Evolutionary conservation across 23 tunicate genomes (phyloP).

Genomic region (Trididemnum clinides): DNA sequence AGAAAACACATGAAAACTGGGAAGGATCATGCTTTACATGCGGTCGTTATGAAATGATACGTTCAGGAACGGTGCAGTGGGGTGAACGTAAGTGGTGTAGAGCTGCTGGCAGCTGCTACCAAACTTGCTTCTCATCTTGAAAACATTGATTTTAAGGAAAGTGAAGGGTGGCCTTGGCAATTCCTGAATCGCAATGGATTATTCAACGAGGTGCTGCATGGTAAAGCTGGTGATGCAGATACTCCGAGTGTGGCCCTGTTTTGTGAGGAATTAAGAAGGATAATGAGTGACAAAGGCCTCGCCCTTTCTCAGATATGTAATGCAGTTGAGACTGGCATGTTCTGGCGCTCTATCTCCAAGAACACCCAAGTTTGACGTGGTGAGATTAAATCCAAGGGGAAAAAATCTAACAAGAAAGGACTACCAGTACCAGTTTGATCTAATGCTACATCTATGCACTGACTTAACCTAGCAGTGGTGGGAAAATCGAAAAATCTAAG

Average conservation of each 20-base stretch:
- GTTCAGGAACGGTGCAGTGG: slow-evolving; percentile 10
- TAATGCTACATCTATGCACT: not conserved
- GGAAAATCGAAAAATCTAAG: not conserved
- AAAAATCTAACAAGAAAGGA: slow-evolving; percentile 3
- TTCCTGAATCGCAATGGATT: slow-evolving; percentile 14
- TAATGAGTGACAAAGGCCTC: slow-evolving; percentile 5
- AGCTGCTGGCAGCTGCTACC: slow-evolving; percentile 21
- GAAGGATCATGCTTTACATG: not conserved
- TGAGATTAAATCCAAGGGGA: slow-evolving; percentile 5
- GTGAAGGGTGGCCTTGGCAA: slow-evolving; percentile 23
- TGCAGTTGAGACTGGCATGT: slow-evolving; percentile 3
- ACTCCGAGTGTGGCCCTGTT: not conserved
- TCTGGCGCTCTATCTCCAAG: slow-evolving; percentile 16
- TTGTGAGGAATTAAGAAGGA: not conserved
- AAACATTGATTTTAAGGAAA: slow-evolving; percentile 14
- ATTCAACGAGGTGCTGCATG: slow-evolving; percentile 30
- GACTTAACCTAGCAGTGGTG: not conserved
- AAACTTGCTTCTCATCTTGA: slow-evolving; percentile 35
- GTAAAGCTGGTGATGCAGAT: slow-evolving; percentile 27
- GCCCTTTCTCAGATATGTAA: slow-evolving; percentile 16
- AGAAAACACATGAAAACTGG: too few species aligned
- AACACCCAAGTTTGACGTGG: slow-evolving; percentile 18
- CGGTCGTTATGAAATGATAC: not conserved
- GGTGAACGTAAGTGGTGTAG: not conserved
- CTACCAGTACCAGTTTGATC: not conserved